phyloP scores from a whole-genome alignment of 2,797 vertebrate genomes.

The Falco rusticolus region DNA sequence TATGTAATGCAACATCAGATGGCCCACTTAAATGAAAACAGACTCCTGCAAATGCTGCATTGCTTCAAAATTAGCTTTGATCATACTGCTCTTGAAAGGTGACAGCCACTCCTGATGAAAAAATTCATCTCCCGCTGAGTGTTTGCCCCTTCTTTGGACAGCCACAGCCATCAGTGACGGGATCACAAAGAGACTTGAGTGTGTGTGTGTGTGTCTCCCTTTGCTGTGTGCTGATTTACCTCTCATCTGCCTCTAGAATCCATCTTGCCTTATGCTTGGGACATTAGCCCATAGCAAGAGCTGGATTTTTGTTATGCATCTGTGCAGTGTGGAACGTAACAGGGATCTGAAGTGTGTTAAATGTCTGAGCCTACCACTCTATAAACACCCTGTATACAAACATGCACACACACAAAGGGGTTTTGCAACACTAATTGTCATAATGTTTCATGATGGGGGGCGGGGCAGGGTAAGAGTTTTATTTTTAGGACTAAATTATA shows the following conservation, averaged over 20 bases:
- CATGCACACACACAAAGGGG: neutral
- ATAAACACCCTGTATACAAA: neutral
- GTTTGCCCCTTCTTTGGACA: neutral
- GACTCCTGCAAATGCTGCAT: neutral
- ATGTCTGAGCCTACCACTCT: neutral
- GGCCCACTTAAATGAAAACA: neutral
- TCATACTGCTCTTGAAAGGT: neutral
- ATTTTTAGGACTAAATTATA: neutral
- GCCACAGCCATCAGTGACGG: neutral
- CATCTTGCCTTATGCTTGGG: neutral
- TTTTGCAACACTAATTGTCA: neutral
- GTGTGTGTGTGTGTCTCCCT: neutral
- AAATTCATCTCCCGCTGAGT: neutral
- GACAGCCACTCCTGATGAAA: neutral
- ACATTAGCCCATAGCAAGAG: neutral
- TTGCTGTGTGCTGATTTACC: neutral
- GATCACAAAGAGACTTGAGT: neutral
- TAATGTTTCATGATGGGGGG: neutral
- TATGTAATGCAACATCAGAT: neutral
- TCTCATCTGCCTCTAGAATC: neutral
- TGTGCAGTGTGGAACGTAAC: neutral
- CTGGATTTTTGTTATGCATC: neutral
- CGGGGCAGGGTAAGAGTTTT: neutral
- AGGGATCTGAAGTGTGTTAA: neutral
- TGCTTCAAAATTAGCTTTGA: neutral